Percentiles rank a stretch among this genome's conserved stretches.
phyloP scores from a whole-genome alignment of 2,888 invertebrate species.

The Pteria penguin region DNA sequence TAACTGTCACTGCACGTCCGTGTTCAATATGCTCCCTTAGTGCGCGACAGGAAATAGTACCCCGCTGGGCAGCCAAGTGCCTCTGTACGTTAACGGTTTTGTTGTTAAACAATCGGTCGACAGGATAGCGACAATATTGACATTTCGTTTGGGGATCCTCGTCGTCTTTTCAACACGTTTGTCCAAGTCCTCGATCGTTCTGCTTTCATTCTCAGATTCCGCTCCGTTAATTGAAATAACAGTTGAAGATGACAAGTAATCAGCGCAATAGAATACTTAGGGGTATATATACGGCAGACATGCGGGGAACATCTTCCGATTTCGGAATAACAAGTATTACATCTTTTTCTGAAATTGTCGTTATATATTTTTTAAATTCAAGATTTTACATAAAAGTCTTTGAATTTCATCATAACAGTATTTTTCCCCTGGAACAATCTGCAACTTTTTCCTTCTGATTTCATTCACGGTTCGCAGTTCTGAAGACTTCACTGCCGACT shows the following conservation, averaged over 20 bases:
- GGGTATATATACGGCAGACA: not conserved
- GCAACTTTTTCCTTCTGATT: no score
- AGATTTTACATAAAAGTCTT: not conserved
- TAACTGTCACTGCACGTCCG: not conserved
- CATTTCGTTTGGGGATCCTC: not conserved
- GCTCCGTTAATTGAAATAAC: not conserved
- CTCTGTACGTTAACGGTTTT: not conserved
- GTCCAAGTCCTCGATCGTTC: not conserved
- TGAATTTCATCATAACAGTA: not conserved
- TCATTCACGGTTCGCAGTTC: no score
- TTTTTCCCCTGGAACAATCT: no score
- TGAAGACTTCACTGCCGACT: no score
- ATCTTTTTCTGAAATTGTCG: not conserved
- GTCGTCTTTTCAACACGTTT: not conserved
- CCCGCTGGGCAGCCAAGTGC: not conserved
- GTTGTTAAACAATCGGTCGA: not conserved
- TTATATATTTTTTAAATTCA: not conserved
- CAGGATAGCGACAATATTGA: not conserved
- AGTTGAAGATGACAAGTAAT: not conserved
- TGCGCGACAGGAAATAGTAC: not conserved
- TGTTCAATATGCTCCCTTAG: not conserved
- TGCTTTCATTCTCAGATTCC: not conserved
- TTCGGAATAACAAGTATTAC: not conserved
- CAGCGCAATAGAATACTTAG: not conserved
- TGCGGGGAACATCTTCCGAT: not conserved